Evolutionary conservation across 2,888 invertebrate genomes (phyloP).

Genomic region (Diarsia rubi): DNA sequence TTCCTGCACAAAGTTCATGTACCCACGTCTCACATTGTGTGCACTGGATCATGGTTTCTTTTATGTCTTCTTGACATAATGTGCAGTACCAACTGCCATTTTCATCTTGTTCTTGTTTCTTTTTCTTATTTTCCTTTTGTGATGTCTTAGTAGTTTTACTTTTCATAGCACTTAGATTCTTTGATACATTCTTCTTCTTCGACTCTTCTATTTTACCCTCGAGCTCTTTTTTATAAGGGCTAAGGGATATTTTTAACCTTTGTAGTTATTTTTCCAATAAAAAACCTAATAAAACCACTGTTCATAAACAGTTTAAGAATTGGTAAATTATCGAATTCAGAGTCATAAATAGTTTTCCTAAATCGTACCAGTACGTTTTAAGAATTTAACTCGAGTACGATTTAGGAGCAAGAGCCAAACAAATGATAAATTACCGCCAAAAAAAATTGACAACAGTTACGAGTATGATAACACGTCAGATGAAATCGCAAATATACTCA

Average conservation of each 20-base stretch:
- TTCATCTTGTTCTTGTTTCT: slow-evolving; percentile 37
- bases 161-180: slow-evolving; percentile 25
- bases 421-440: slow-evolving; percentile 23
- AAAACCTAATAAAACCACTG: slow-evolving; percentile 9
- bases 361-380: slow-evolving; percentile 7
- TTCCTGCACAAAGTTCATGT: no score
- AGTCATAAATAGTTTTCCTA: background rate
- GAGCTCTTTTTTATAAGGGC: slow-evolving; percentile 37
- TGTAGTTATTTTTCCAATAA: slow-evolving; percentile 7
- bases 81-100: slow-evolving; percentile 31
- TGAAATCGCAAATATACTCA: slow-evolving; percentile 7
- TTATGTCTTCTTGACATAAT: slow-evolving; percentile 39
- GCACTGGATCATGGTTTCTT: slow-evolving; percentile 40
- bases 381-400: slow-evolving; percentile 8
- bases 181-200: slow-evolving; percentile 38
- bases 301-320: slow-evolving; percentile 13
- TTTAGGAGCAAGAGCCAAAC: slow-evolving; percentile 9
- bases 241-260: slow-evolving; percentile 10
- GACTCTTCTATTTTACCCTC: slow-evolving; percentile 40
- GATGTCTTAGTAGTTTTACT: slow-evolving; percentile 9
- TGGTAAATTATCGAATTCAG: slow-evolving; percentile 7
- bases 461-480: slow-evolving; percentile 10
- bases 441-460: slow-evolving; percentile 20
- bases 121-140: slow-evolving; percentile 35
- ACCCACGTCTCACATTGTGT: no score